Conservation (phyloP, 2,113 vertebrate genomes). For the Erpornis zantholeuca region DNA sequence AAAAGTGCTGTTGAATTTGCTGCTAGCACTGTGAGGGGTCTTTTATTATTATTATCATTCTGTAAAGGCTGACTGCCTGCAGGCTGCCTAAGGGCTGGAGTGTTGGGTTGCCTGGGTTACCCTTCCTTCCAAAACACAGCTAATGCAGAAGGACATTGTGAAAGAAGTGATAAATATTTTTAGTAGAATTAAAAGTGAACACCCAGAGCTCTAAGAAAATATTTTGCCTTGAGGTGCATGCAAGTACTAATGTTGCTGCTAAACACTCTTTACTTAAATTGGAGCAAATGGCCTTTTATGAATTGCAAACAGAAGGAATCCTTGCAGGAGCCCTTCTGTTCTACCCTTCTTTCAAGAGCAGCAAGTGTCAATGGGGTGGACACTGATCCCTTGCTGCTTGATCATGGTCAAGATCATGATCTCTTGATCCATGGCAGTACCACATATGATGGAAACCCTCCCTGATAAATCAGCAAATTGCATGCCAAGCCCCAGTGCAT, state of each 20-base stretch:
- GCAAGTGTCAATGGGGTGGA: background rate
- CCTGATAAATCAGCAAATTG: background rate
- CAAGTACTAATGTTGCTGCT: background rate
- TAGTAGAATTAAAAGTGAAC: background rate
- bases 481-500: fast-evolving
- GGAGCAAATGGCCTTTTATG: background rate
- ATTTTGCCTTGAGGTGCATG: background rate
- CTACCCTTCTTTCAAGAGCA: background rate
- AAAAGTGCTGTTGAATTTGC: background rate
- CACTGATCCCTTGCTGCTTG: background rate
- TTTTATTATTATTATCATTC: background rate
- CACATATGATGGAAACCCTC: background rate
- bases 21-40: background rate
- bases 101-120: background rate
- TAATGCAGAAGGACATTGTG: background rate
- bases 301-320: background rate
- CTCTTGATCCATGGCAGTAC: background rate
- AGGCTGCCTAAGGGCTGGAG: background rate
- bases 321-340: background rate
- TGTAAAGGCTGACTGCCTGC: background rate
- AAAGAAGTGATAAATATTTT: background rate
- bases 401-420: too few relatives aligned
- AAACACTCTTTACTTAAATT: background rate
- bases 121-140: background rate
- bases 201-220: background rate